Conservation (phyloP, 2,797 vertebrate species). For the Cyprinella venusta region DNA sequence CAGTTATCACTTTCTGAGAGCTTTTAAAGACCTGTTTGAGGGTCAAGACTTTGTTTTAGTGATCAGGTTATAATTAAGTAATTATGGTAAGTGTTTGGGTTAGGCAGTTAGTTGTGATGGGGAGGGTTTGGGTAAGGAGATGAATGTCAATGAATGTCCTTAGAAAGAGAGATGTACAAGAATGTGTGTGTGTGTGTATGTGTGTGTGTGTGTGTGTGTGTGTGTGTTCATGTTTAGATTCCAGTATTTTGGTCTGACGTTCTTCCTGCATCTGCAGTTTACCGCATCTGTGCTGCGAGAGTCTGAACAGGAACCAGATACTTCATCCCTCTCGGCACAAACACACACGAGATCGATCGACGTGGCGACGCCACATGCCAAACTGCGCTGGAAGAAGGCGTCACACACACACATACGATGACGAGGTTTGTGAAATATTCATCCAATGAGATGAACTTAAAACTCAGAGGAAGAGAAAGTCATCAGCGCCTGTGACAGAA, state of each 20-base stretch:
- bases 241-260: conserved; percentile 15
- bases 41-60: too few species aligned
- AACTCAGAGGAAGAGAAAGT: conserved; percentile 27
- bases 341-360: conserved; percentile 50
- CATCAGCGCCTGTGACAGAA: conserved; percentile 25
- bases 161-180: too few species aligned
- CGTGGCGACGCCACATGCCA: conserved; percentile 47
- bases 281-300: conserved; percentile 12
- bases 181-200: not conserved
- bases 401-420: conserved; percentile 47
- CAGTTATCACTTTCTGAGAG: too few species aligned
- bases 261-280: conserved; percentile 27
- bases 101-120: too few species aligned
- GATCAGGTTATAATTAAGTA: too few species aligned
- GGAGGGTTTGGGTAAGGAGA: too few species aligned
- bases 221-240: conserved; percentile 19
- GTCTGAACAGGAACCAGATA: conserved; percentile 56
- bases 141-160: too few species aligned
- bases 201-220: not conserved
- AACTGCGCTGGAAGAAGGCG: conserved; percentile 49
- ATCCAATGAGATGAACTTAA: conserved; percentile 23
- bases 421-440: conserved; percentile 42
- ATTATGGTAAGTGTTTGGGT: too few species aligned
- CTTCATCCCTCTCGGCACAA: conserved; percentile 51
- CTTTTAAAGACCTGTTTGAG: too few species aligned